phyloP scores from a whole-genome alignment of 1,140 invertebrate genomes.

The Drosophila ercepeae region DNA sequence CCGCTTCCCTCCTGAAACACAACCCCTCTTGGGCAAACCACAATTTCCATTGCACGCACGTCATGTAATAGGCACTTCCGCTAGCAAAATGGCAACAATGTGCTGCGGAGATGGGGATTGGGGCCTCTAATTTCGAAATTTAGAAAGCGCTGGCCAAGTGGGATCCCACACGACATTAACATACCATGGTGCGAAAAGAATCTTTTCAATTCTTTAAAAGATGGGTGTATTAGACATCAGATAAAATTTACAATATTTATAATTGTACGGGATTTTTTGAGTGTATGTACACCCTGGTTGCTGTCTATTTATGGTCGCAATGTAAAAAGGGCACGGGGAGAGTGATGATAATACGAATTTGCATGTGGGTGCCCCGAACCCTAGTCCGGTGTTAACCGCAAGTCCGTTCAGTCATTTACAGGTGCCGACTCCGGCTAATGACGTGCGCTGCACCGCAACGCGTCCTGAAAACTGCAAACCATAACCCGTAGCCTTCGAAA shows the following conservation, averaged over 20 bases:
- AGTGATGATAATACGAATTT: background rate
- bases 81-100: slow-evolving; percentile 68
- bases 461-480: slow-evolving; percentile 4
- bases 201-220: too few species aligned
- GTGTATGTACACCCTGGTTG: background rate
- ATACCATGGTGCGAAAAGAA: too few species aligned
- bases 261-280: too few species aligned
- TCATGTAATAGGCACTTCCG: slow-evolving; percentile 69
- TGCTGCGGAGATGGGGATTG: background rate
- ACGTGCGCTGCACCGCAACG: slow-evolving; percentile 12
- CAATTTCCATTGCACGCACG: slow-evolving; percentile 58
- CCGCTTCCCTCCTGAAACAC: slow-evolving; percentile 5
- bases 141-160: too few species aligned
- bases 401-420: slow-evolving; percentile 52
- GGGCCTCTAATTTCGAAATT: slow-evolving; percentile 73
- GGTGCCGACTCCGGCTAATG: slow-evolving; percentile 50
- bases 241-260: too few species aligned
- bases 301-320: slow-evolving; percentile 58
- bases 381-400: slow-evolving; percentile 26
- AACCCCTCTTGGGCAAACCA: background rate
- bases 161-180: too few species aligned
- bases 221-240: too few species aligned
- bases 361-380: background rate
- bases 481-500: background rate
- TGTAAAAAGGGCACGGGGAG: too few species aligned